Base-by-base conservation (phyloP, 30 jellyfish, hydroid and myxozoan genomes). In the Cassiopea xamachana region DNA sequence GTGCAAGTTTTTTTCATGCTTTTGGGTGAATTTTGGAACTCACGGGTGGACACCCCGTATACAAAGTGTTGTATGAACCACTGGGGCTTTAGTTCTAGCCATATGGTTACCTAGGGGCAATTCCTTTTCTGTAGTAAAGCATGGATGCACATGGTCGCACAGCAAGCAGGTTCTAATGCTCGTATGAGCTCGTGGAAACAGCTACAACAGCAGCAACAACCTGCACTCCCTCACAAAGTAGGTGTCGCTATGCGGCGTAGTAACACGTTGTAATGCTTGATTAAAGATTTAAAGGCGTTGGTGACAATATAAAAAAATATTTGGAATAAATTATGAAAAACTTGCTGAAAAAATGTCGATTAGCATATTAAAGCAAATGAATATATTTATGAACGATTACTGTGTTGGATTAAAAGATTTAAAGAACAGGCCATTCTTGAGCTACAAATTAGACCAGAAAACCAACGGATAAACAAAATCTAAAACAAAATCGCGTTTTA, bases 381-480 rank as follows among this genome's bases (percentile, higher is more conserved):
- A 87, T 87, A 87, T 75, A 87, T 87, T 87, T 44, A 87, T 87
- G 94, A 87, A 77, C 80, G 70, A 67, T 67, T 55, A 79, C 84
- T 75, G 88, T 14, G 94, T 39, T 4, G 90, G 94, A 87, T 87
- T 87, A 87, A 77, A 18, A 80, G 89, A 76, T 87, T 46, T 48
- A 17, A 27, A 87, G 78, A 87, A 68, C 75, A 50, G 80, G 89
- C 55, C 70, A 51, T 75, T 87, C 74, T 77, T 27, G 86, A 67
- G 61, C 75, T 55, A 80, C 70, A 87, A 87, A 87, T 72, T 67
- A 72, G 88, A 69, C 94, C 89, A 48, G 83, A 73, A 73, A 87
- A 77, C 94, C 89, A 87, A 76, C n/a, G 89, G 89, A 77, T 87
- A 48, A 76, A 89, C 79, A 79, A 87, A 87, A 48, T 64, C 76